Base-by-base conservation (phyloP, 2,888 invertebrate genomes). In the Fissipunctia ypsillon region DNA sequence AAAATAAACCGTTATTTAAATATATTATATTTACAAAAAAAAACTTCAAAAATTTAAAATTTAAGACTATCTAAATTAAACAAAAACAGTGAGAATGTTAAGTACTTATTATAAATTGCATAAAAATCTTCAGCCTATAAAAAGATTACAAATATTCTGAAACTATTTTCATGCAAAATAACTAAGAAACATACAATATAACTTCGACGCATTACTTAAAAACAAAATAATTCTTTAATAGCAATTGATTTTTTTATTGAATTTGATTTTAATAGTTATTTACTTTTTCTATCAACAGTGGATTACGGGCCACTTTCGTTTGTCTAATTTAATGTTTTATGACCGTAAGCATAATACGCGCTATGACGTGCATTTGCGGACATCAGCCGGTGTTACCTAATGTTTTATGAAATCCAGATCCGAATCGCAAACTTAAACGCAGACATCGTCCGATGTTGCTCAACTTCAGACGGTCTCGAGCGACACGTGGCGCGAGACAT, bases 151-250 rank as follows among this genome's bases (percentile, higher is more conserved):
- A 31, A 52, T 19, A 48, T 52, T 35, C 50, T 31, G 10, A 64
- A 70, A 43, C 31, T n/a, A 28, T 22, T 22, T 35, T 66, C 81
- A 83, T 81, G 81, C 81, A 81, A 81, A 83, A 72, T 59, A 64
- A 38, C 9, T 38, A 38, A 38, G 38, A 38, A 38, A 38, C 38
- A 38, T 38, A 38, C 7, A 38, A 38, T 9, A 38, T 38, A 78
- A 50, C 6, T 52, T 19, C 1, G 10, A 64, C 50, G 6, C 16
- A 31, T 28, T 48, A 48, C n/a, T 35, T 9, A 52, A 3, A 64
- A 64, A 64, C 50, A 31, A 73, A 5, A 68, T n/a, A 41, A 25
- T 31, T 59, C 59, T 10, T 50, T 43, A 19, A 14, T 10, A 31
- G 64, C 7, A 66, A 66, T 66, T 45, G 43, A 68, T n/a, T n/a